A percentile compares a stretch with the other conserved stretches of the same genome.
phyloP scores from a whole-genome alignment of 2,888 invertebrate genomes.

The Ormyrus labotus region DNA sequence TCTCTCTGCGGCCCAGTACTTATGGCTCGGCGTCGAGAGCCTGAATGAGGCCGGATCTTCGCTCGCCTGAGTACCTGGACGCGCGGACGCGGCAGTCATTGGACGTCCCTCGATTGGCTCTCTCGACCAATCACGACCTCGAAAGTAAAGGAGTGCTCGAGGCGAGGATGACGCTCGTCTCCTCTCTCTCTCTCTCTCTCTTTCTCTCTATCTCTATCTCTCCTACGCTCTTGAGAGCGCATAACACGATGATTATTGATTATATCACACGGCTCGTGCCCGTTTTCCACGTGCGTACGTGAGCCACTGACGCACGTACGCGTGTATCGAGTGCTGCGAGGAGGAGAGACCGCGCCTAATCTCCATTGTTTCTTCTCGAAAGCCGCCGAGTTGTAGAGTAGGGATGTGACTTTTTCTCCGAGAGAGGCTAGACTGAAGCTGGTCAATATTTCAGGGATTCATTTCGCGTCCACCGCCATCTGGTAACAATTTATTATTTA shows the following conservation, averaged over 20 bases:
- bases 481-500: neutral
- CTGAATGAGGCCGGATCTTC: conserved; percentile 71
- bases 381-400: too few species aligned
- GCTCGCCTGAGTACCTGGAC: conserved; percentile 66
- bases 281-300: too few species aligned
- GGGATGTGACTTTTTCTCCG: too few species aligned
- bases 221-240: conserved; percentile 29
- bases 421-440: too few species aligned
- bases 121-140: conserved; percentile 65
- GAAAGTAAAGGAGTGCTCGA: conserved; percentile 56
- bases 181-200: neutral
- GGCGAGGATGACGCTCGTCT: conserved; percentile 41
- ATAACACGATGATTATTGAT: conserved; percentile 48
- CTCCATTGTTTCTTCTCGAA: neutral
- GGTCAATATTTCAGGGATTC: neutral
- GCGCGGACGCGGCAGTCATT: conserved; percentile 57
- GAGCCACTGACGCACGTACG: too few species aligned
- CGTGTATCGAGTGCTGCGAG: neutral
- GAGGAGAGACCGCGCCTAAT: neutral
- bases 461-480: neutral
- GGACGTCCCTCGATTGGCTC: conserved; percentile 60
- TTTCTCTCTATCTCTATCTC: neutral
- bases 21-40: conserved; percentile 22
- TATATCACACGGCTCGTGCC: conserved; percentile 30
- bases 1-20: conserved; percentile 5